Conservation (phyloP, 2,888 invertebrate genomes). For the Drosophila fulvimacula region DNA sequence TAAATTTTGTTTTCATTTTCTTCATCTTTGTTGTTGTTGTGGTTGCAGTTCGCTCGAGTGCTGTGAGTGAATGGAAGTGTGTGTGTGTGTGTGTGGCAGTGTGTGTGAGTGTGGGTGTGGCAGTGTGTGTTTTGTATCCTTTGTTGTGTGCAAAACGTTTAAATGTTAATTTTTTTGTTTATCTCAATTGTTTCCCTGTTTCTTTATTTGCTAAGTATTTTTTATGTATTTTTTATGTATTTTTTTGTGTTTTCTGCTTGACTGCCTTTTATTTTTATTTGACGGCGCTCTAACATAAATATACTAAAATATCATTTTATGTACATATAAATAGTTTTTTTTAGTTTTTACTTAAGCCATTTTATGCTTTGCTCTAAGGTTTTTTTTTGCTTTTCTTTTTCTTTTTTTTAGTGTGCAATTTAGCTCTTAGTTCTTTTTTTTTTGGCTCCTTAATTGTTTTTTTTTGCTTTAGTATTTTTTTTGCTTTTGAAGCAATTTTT, state of each 20-base stretch:
- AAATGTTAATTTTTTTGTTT: constrained; percentile 73
- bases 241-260: constrained; percentile 44
- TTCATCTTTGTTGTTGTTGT: constrained; percentile 34
- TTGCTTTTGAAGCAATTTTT: constrained; percentile 75
- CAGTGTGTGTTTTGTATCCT: constrained; percentile 31
- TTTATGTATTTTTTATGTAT: constrained; percentile 28
- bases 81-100: constrained; percentile 9
- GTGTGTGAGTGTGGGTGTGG: constrained; percentile 34
- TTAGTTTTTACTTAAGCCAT: constrained; percentile 50
- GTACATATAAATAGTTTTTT: constrained; percentile 65
- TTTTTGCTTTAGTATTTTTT: constrained; percentile 33
- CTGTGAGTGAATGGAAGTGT: constrained; percentile 21
- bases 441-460: constrained; percentile 26
- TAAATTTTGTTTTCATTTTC: constrained; percentile 73
- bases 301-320: constrained; percentile 75
- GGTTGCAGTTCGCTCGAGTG: constrained; percentile 41
- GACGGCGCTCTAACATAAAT: constrained; percentile 73
- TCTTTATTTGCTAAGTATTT: constrained; percentile 79
- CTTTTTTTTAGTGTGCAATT: constrained; percentile 46
- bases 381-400: constrained; percentile 17
- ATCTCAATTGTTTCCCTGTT: constrained; percentile 82
- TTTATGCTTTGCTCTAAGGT: constrained; percentile 47
- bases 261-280: constrained; percentile 51
- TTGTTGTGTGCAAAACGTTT: constrained; percentile 71
- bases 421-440: constrained; percentile 28